Percentiles rank a stretch among this genome's conserved stretches.
phyloP scores from a whole-genome alignment of 2,797 vertebrate genomes.

The Micrastur ruficollis region DNA sequence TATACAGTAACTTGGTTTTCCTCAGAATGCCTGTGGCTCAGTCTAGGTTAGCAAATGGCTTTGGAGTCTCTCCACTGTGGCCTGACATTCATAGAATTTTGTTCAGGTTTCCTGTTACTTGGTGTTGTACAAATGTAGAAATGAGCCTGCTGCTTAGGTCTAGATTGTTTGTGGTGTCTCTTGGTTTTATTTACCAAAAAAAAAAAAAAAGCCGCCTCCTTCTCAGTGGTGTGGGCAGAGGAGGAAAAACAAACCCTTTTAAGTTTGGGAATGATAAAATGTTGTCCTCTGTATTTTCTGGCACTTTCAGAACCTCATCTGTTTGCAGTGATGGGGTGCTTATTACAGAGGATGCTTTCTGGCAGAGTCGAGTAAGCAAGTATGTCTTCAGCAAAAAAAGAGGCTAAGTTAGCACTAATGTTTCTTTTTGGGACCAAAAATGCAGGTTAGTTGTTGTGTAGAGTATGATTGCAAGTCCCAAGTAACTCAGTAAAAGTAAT shows the following conservation, averaged over 20 bases:
- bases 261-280: not conserved
- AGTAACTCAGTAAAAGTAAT: not conserved
- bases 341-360: not conserved
- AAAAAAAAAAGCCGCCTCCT: not conserved
- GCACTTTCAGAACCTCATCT: not conserved
- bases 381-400: not conserved
- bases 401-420: not conserved
- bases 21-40: not conserved
- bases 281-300: not conserved
- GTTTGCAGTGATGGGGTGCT: not conserved
- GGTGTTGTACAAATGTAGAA: not conserved
- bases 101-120: not conserved
- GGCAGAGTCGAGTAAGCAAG: not conserved
- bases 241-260: conserved; percentile 2
- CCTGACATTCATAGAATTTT: not conserved
- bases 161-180: not conserved
- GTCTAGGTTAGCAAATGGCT: not conserved
- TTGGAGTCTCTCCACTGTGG: not conserved
- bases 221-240: not conserved
- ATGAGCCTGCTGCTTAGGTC: not conserved
- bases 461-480: not conserved
- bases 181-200: not conserved
- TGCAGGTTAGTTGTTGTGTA: not conserved
- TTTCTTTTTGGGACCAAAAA: not conserved
- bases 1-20: not conserved